Base-by-base conservation (phyloP, 1,140 invertebrate genomes). In the Apis dorsata region DNA sequence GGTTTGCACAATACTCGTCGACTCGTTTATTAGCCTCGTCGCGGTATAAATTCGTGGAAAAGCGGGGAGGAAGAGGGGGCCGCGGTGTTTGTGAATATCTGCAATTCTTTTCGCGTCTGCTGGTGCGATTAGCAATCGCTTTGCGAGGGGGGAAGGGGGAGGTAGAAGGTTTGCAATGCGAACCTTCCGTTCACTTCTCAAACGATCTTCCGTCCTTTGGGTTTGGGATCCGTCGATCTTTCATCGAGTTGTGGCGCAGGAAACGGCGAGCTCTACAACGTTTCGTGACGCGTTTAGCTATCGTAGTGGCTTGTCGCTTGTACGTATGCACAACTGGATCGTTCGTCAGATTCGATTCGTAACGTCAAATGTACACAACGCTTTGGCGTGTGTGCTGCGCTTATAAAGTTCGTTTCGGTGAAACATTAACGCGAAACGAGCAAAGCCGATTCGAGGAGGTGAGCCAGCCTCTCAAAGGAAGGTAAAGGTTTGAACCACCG, bases 361-460 rank as follows among this genome's bases (percentile, higher is more conserved):
- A 12, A 13, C 21, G 17, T 17, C 13, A 13, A 44, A 44, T 44
- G 10, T 10, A 13, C 2, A 13, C 3, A 19, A 2, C 34, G 34
- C 34, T 44, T 44, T 44, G 34, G 34, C 19, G 68, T 10, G 49
- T 28, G 15, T 28, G 12, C 62, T 15, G 8, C 2, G 70, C 2
- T 28, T 21, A 57, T 86, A 53, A 28, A 57, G 86, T 81, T 70
- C 73, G 75, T 83, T 79, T 87, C 76, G 78, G 74, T 65, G 71
- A 75, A 79, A 85, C 83, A 77, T 87, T 88, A 81, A 84, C 87
- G 70, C 87, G 70, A 82, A 88, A 78, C 76, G 87, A 62, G 76
- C 71, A 79, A 85, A 66, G 63, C 28, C 34, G 83, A 87, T 85
- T 81, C 75, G 84, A 59, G 59, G 76, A 86, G 86, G 81, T 76